These are phyloP conservation scores for Ectemnius continuus DNA, from an alignment of 2,888 invertebrate genomes.

Conservation along the genomic window DNA sequence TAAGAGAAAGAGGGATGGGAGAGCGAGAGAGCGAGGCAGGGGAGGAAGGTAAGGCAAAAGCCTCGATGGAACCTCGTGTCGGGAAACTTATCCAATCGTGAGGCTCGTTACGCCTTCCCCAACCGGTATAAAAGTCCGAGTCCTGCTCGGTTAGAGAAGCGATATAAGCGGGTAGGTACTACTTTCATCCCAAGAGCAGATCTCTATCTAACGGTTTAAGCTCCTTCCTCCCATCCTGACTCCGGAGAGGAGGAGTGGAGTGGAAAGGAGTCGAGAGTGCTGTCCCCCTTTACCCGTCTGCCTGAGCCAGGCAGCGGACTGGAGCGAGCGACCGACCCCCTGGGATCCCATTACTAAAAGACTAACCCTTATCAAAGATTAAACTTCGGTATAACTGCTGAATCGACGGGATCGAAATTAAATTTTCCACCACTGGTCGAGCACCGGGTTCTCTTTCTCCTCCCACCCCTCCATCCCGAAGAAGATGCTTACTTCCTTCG, in stretches of 20 bases:
- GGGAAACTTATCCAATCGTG: constrained; percentile 77
- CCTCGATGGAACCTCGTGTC: constrained; percentile 63
- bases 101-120: constrained; percentile 73
- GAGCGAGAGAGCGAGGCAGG: constrained; percentile 34
- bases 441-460: constrained; percentile 24
- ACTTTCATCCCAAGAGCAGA: constrained; percentile 76
- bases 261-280: constrained; percentile 18
- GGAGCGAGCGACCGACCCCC: constrained; percentile 66
- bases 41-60: constrained; percentile 31
- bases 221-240: constrained; percentile 65
- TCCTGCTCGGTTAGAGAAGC: constrained; percentile 64
- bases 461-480: background rate
- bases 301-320: constrained; percentile 58
- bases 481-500: constrained; percentile 44
- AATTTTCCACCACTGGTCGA: constrained; percentile 77
- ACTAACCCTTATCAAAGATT: constrained; percentile 80
- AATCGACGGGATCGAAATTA: constrained; percentile 81
- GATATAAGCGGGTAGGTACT: constrained; percentile 73
- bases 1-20: constrained; percentile 38
- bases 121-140: constrained; percentile 71
- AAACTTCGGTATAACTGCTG: constrained; percentile 81
- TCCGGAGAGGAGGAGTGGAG: constrained; percentile 30
- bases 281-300: constrained; percentile 38
- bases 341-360: constrained; percentile 78
- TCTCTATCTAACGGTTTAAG: constrained; percentile 78